Conservation (phyloP, 1,140 invertebrate species). For the Charaxes varanes region DNA sequence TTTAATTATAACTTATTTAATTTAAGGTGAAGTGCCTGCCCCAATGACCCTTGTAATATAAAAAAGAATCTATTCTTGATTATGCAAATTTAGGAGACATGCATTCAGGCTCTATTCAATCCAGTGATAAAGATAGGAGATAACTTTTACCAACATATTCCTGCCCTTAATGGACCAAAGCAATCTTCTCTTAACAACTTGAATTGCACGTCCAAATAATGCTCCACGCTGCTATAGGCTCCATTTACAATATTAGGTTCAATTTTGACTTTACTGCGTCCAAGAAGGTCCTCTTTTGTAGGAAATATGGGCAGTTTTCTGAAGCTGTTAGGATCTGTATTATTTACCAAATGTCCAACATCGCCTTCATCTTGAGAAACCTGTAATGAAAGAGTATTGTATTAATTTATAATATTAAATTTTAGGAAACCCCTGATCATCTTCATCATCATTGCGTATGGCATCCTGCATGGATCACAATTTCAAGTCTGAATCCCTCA, state of each 20-base stretch:
- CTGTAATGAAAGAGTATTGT: too few species aligned
- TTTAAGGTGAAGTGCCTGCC: too few species aligned
- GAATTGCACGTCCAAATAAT: conserved; percentile 60
- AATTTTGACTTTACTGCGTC: conserved; percentile 27
- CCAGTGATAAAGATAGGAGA: not conserved
- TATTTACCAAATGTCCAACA: too few species aligned
- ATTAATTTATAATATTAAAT: too few species aligned
- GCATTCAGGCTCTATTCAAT: not conserved
- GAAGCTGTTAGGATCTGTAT: conserved; percentile 28
- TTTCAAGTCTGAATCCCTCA: too few species aligned
- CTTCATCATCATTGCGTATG: too few species aligned
- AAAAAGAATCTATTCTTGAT: not conserved
- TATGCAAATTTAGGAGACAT: too few species aligned
- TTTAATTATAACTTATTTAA: too few species aligned
- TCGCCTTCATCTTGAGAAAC: too few species aligned
- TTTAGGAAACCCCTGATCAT: too few species aligned
- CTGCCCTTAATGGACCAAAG: conserved; percentile 54
- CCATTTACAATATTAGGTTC: conserved; percentile 56
- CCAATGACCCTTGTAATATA: too few species aligned
- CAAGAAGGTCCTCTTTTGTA: conserved; percentile 40
- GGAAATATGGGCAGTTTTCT: conserved; percentile 54
- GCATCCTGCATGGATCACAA: too few species aligned
- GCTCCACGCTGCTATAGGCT: conserved; percentile 45
- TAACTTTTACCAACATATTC: conserved; percentile 54
- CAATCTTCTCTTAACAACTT: conserved; percentile 59